Evolutionary conservation across 2,888 invertebrate genomes (phyloP), one percentile per base, ranked within the genome.

Genomic region (Epistrophe eligans): DNA sequence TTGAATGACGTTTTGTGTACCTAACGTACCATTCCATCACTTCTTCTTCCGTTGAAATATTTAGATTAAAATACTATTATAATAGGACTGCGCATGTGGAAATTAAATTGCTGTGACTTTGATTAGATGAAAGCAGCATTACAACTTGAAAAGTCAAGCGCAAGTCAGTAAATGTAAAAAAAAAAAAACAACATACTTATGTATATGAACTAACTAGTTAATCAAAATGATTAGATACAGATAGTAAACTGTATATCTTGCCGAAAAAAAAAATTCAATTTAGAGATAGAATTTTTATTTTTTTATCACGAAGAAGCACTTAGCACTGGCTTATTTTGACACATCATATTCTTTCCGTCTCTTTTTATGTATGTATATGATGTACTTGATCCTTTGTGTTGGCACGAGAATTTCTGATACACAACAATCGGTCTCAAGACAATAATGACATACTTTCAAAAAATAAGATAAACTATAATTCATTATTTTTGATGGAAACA

Each of bases 41-140:
- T 52, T 57, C 24, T 84, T 74, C 71, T 79, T 60, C 60, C 50
- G 57, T 58, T 62, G 57, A 48, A 70, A 60, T 43, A 43, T 58
- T 64, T 70, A 70, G 82, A 79, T 82, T 85, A 80, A 81, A 81
- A 66, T 62, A 62, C 62, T 77, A 74, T 74, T 57, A 74, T 76
- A 71, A 74, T 70, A 66, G 76, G 55, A 82, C 85, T 87, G 87
- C 87, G 87, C 87, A 87, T 87, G 87, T 83, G 79, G 45, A 79
- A 50, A 79, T 83, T 83, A 87, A 87, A 87, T 87, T 87, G 79
- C 71, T 83, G 79, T 72, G 76, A 76, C 74, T 87, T 87, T 87
- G 87, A 83, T 87, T 83, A 71, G 71, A 67, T 52, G 79, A 66
- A 58, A n/a, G 38, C 32, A 80, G n/a, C 52, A 19, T 67, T 58